These are phyloP conservation scores for Dynastes maya DNA, from an alignment of 2,888 invertebrate genomes.

Conservation along the genomic window DNA sequence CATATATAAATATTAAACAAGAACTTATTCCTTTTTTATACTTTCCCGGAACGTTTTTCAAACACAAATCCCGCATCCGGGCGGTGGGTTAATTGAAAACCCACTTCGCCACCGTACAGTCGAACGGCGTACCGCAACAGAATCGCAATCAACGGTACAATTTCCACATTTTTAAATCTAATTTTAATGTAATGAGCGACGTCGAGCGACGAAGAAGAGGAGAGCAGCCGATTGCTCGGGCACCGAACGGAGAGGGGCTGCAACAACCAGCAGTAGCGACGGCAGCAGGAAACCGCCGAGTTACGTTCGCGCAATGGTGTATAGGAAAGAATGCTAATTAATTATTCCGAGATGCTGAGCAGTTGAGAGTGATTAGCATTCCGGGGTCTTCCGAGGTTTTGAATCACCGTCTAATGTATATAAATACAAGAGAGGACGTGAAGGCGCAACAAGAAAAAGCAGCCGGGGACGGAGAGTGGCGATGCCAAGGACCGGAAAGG, in stretches of 20 bases:
- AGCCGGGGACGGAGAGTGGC: background rate
- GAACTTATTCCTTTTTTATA: constrained; percentile 13
- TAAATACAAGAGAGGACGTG: constrained; percentile 51
- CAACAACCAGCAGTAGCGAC: background rate
- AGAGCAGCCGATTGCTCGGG: background rate
- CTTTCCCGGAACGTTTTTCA: constrained; percentile 17
- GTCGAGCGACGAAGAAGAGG: constrained; percentile 49
- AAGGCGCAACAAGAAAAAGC: constrained; percentile 17
- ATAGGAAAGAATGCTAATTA: constrained; percentile 76
- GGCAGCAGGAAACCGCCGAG: constrained; percentile 24
- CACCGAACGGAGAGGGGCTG: constrained; percentile 52
- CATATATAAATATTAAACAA: constrained; percentile 22
- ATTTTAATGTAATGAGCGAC: constrained; percentile 68
- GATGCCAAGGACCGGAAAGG: constrained; percentile 4
- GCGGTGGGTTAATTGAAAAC: constrained; percentile 68
- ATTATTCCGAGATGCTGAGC: constrained; percentile 75
- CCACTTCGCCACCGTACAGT: constrained; percentile 66
- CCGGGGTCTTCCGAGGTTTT: constrained; percentile 57
- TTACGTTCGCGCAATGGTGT: constrained; percentile 65
- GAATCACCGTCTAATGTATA: constrained; percentile 55
- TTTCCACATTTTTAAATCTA: constrained; percentile 72
- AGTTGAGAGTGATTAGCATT: constrained; percentile 74
- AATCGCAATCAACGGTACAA: constrained; percentile 72
- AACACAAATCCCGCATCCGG: constrained; percentile 12
- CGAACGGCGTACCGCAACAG: constrained; percentile 54